Evolutionary conservation across 2,888 invertebrate genomes (phyloP).

Genomic region (Nipponacmea schrenckii): DNA sequence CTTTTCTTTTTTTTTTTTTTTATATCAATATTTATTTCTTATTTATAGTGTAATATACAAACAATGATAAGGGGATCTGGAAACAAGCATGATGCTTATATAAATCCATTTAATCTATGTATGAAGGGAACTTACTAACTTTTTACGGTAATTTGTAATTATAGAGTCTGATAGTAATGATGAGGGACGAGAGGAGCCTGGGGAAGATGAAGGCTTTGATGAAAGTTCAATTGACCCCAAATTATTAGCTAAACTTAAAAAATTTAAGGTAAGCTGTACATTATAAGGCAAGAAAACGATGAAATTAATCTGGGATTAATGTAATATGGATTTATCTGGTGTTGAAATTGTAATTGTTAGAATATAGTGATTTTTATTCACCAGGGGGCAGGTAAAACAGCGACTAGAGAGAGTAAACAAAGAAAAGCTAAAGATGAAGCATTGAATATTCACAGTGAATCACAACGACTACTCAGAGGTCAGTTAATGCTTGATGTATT

Average conservation of each 20-base stretch:
- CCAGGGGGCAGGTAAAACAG: background rate
- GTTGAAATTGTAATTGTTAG: too few relatives aligned
- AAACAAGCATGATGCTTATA: too few relatives aligned
- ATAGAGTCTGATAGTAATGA: conserved; percentile 24
- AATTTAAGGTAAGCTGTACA: conserved; percentile 29
- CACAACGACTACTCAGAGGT: conserved; percentile 80
- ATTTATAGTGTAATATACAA: too few relatives aligned
- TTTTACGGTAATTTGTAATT: conserved; percentile 23
- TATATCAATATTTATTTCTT: too few relatives aligned
- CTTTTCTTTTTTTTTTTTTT: too few relatives aligned
- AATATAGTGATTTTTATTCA: too few relatives aligned
- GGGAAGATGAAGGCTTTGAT: conserved; percentile 52
- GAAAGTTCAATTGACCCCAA: conserved; percentile 45
- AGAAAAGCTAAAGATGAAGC: conserved; percentile 41
- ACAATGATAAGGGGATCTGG: too few relatives aligned
- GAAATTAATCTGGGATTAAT: too few relatives aligned
- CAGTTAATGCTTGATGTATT: background rate
- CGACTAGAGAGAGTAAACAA: conserved; percentile 22
- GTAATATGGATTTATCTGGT: too few relatives aligned
- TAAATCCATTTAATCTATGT: too few relatives aligned
- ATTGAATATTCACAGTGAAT: conserved; percentile 81
- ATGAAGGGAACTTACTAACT: conserved; percentile 6
- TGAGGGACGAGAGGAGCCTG: conserved; percentile 34
- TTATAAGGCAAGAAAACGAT: too few relatives aligned
- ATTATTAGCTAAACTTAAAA: conserved; percentile 44